Conservation (phyloP, 2,113 vertebrate species). For the Sceloporus undulatus region DNA sequence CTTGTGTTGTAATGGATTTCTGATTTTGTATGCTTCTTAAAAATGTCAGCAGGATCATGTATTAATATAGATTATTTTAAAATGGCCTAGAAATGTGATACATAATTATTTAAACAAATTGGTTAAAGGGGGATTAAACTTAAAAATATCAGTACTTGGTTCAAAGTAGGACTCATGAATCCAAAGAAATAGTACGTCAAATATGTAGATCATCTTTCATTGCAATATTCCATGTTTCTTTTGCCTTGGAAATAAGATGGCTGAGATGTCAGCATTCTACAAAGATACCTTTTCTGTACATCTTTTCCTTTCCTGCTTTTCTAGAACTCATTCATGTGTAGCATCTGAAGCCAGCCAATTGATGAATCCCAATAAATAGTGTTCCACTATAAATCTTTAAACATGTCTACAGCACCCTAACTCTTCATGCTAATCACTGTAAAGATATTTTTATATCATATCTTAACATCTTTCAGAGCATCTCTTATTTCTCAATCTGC, state of each 20-base stretch:
- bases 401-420: conserved; percentile 26
- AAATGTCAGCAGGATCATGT: neutral
- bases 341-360: neutral
- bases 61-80: too few relatives aligned
- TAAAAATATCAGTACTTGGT: neutral
- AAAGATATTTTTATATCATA: conserved; percentile 25
- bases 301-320: conserved; percentile 7
- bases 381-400: conserved; percentile 49
- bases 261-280: neutral
- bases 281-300: neutral
- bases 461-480: conserved; percentile 45
- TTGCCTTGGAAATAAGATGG: neutral
- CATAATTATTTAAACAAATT: neutral
- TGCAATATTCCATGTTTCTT: neutral
- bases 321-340: conserved; percentile 17
- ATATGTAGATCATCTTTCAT: neutral
- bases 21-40: neutral
- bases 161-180: neutral
- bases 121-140: neutral
- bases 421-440: conserved; percentile 49
- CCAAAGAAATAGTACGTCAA: neutral
- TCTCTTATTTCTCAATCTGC: conserved; percentile 24
- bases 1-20: too few relatives aligned
- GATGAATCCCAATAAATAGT: conserved; percentile 25
- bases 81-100: neutral